Conservation (phyloP, 2,113 vertebrate species). For the Anguilla japonica region DNA sequence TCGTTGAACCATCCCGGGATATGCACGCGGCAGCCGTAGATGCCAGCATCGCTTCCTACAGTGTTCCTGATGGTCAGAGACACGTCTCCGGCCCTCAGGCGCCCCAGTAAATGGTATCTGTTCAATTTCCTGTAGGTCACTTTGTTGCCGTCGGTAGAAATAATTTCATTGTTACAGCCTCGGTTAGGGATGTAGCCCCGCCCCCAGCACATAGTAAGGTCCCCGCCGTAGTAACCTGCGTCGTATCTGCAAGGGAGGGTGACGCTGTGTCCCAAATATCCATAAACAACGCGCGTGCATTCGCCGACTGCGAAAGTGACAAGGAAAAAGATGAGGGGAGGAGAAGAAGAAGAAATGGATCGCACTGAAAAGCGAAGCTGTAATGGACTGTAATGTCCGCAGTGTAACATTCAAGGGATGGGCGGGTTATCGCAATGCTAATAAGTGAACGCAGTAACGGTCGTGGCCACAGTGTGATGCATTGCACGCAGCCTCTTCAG, state of each 20-base stretch:
- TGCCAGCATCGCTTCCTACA: slow-evolving; percentile 51
- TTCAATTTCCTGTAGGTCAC: slow-evolving; percentile 15
- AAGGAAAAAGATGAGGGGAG: neutral
- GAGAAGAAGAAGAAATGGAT: no score
- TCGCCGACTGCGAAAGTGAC: neutral
- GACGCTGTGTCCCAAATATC: slow-evolving; percentile 46
- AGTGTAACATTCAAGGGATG: no score
- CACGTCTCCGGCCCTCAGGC: slow-evolving; percentile 21
- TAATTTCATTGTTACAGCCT: slow-evolving; percentile 36
- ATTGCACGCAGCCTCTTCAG: no score
- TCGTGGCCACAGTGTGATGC: no score
- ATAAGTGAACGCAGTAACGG: no score
- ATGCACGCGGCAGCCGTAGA: slow-evolving; percentile 69
- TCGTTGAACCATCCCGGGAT: slow-evolving; percentile 63
- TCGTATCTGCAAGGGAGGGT: slow-evolving; percentile 59
- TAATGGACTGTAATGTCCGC: no score
- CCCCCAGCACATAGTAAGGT: slow-evolving; percentile 71
- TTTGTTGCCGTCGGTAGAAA: slow-evolving; percentile 54
- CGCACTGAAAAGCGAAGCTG: no score
- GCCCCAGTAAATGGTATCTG: slow-evolving; percentile 53
- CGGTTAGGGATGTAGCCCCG: slow-evolving; percentile 15
- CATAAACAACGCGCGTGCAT: slow-evolving; percentile 37
- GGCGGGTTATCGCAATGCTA: no score
- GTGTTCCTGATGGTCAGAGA: slow-evolving; percentile 60
- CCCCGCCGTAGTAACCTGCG: fast-evolving